These are phyloP conservation scores for Chymomyza caudatula DNA, from an alignment of 2,888 invertebrate species.

Conservation along the genomic window DNA sequence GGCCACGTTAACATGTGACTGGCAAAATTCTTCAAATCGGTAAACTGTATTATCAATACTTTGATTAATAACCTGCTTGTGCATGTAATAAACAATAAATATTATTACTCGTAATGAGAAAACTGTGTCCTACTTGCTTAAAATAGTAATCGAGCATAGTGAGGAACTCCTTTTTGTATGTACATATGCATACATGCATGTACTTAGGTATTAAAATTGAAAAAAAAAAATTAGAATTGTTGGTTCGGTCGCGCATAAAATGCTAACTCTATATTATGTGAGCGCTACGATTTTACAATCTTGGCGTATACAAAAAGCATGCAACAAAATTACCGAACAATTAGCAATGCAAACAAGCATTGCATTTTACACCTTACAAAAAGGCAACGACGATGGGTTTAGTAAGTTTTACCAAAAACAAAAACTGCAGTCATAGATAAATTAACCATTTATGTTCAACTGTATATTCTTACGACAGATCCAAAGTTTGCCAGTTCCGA, in stretches of 20 bases:
- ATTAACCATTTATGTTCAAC: neutral
- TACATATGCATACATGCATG: neutral
- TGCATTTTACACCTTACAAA: conserved; percentile 81
- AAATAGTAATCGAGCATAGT: neutral
- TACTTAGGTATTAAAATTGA: no score
- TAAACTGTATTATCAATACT: neutral
- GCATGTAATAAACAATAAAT: neutral
- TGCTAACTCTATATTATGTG: conserved; percentile 90
- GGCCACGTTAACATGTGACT: neutral
- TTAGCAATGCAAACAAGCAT: conserved; percentile 81
- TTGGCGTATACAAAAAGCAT: conserved; percentile 86
- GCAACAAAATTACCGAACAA: conserved; percentile 83
- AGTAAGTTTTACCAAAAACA: conserved; percentile 57
- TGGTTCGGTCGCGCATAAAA: conserved; percentile 32
- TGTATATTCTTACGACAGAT: conserved; percentile 52
- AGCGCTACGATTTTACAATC: conserved; percentile 90
- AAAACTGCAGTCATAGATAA: no score
- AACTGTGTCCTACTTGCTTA: neutral
- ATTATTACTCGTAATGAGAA: neutral
- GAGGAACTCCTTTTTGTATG: neutral
- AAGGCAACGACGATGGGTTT: conserved; percentile 69
- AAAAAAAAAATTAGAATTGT: no score
- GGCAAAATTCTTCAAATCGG: neutral
- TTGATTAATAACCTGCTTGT: no score
- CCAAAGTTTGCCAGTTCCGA: conserved; percentile 75